phyloP scores from a whole-genome alignment of 2,888 invertebrate species.

The Suillia variegata region DNA sequence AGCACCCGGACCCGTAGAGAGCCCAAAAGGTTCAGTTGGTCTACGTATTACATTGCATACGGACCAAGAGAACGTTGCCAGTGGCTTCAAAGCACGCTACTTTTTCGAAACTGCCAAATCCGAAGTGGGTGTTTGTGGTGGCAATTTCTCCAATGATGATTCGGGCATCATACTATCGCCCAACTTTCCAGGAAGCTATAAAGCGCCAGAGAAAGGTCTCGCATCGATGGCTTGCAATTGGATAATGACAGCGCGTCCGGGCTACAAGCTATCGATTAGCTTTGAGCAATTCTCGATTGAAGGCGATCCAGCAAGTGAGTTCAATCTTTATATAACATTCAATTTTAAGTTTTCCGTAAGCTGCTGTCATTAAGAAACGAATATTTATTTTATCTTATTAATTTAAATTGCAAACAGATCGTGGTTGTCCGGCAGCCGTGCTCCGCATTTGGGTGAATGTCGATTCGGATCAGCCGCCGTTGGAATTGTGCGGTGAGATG shows the following conservation, averaged over 20 bases:
- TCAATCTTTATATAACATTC: neutral
- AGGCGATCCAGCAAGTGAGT: slow-evolving; percentile 83
- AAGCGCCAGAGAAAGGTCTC: slow-evolving; percentile 76
- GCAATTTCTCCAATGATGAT: slow-evolving; percentile 83
- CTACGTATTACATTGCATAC: slow-evolving; percentile 89
- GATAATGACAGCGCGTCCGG: slow-evolving; percentile 87
- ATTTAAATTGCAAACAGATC: slow-evolving; percentile 69
- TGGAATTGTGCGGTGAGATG: slow-evolving; percentile 90
- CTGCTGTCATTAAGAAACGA: too few species aligned
- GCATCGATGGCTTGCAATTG: slow-evolving; percentile 94
- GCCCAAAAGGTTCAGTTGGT: slow-evolving; percentile 85
- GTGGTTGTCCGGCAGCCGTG: slow-evolving; percentile 91
- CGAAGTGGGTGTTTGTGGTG: slow-evolving; percentile 91
- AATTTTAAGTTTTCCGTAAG: neutral
- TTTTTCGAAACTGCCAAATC: slow-evolving; percentile 89
- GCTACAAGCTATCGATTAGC: slow-evolving; percentile 86
- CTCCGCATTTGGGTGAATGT: slow-evolving; percentile 80
- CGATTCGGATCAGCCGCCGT: slow-evolving; percentile 77
- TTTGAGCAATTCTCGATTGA: slow-evolving; percentile 93
- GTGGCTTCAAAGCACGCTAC: slow-evolving; percentile 96
- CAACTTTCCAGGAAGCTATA: slow-evolving; percentile 89
- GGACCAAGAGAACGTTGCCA: slow-evolving; percentile 83
- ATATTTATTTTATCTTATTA: neutral
- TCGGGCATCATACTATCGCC: slow-evolving; percentile 87
- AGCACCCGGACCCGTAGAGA: slow-evolving; percentile 94